Conservation (phyloP, 2,113 vertebrate genomes). For the Chaetura pelagica region DNA sequence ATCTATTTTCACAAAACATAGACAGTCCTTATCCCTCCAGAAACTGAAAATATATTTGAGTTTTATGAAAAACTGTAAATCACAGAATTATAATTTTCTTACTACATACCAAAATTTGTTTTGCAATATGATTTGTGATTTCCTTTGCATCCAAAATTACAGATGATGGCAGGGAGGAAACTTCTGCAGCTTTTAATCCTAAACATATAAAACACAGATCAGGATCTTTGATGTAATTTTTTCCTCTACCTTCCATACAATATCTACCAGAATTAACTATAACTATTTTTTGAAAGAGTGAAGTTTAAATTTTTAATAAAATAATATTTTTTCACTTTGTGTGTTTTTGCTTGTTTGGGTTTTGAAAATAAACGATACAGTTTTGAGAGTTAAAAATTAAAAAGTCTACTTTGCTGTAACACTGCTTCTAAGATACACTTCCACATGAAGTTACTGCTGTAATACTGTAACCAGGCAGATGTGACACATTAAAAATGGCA, state of each 20-base stretch:
- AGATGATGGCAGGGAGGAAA: conserved; percentile 84
- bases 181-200: conserved; percentile 93
- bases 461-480: not conserved
- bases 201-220: conserved; percentile 16
- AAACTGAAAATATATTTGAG: not conserved
- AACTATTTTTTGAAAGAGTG: not conserved
- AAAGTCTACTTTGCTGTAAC: not conserved
- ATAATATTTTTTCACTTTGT: too few species aligned
- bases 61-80: not conserved
- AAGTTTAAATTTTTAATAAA: not conserved
- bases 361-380: not conserved
- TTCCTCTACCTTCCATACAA: not conserved
- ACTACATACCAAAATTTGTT: conserved; percentile 86
- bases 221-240: not conserved
- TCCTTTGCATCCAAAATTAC: conserved; percentile 88
- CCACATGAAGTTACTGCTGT: not conserved
- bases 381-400: not conserved
- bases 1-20: not conserved
- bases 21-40: not conserved
- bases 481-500: not conserved
- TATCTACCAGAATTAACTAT: not conserved
- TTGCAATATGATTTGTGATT: conserved; percentile 81
- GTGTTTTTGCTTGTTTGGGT: not conserved
- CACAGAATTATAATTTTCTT: not conserved
- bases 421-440: not conserved